Evolutionary conservation across 2,888 invertebrate species (phyloP), one percentile per base, ranked within the genome.

Genomic region (Eupithecia subumbrata): DNA sequence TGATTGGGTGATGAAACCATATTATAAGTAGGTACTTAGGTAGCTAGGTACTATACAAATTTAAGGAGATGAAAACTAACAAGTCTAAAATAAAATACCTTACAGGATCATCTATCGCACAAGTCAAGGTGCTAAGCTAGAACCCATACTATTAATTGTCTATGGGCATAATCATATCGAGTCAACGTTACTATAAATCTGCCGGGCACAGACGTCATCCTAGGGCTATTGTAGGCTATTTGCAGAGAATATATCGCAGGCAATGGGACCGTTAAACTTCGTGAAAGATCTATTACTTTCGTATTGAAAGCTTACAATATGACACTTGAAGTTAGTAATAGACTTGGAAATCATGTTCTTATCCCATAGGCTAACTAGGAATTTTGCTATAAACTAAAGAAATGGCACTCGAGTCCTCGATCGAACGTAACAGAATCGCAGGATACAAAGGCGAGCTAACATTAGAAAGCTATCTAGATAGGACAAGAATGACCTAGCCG

Each of bases 181-280:
- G 90, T 92, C 89, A 90, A 91, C 88, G 85, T 85, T 82, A 86
- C 90, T 82, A 92, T 93, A 92, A 92, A 92, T 92, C 89, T 88
- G 86, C 81, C 83, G 84, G 37, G n/a, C 72, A 64, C 83, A 85
- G 84, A 89, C 89, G 92, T 92, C 92, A 91, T 87, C 84, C 84
- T 81, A 73, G 89, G 87, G 79, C 87, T 84, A 88, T 84, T 86
- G 85, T 87, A 82, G 80, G 79, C 85, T 87, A 87, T 87, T 88
- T 87, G 84, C 83, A 81, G 77, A 76, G 81, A 84, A 89, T 87
- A 87, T 87, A 88, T 88, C 84, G 82, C 70, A 66, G 73, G 75
- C 73, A 45, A 77, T 69, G 45, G 30, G 45, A 71, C 16, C 34
- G 22, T 74, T 79, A 68, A 72, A 74, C 76, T 72, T 60, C 22